Evolutionary conservation across 64 coral and sea anemone genomes (phyloP), one percentile per base, ranked within the genome.

Genomic region (Stichodactyla helianthus): DNA sequence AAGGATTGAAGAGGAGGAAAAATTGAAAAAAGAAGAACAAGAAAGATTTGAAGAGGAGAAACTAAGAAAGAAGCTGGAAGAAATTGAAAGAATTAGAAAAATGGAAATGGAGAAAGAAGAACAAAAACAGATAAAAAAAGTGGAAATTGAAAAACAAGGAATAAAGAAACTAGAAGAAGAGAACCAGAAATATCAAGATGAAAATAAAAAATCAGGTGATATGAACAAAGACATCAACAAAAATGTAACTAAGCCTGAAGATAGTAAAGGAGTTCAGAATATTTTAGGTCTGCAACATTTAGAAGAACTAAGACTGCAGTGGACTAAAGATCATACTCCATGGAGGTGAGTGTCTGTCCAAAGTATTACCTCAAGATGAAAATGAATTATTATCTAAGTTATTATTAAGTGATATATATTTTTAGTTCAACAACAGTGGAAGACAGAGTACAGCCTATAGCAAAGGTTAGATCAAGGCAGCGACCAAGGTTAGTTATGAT

Each of bases 361-460:
- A 65, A 65, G 18, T n/a, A n/a, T 65, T n/a, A 20, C 19, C 18
- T 65, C 35, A 44, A 44, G 35, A 44, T 44, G 35, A 44, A 44
- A 2, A 1, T 44, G 62, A n/a, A 22, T 65, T 65, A 19, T 65
- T n/a, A 19, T 20, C 2, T 22, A n/a, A n/a, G 19, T 18, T 6
- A 23, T 6, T 65, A 65, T 61, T 84, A 61, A 23, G 14, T 20
- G 12, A 52, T 94, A 62, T 50, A 44, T 44, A 44, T 85, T 23
- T 86, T 56, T 59, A 25, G n/a, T 86, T 88, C 52, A 12, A 44
- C 17, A 77, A 83, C 44, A 85, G 84, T 79, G 26, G 87, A 95
- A 50, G 91, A 92, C 28, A 92, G 94, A 84, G 53, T 7, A 14
- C 94, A 95, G 31, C 94, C 94, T 59, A 79, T 92, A 26, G 94